phyloP scores from a whole-genome alignment of 2,113 vertebrate genomes.

The Petroica traversi region DNA sequence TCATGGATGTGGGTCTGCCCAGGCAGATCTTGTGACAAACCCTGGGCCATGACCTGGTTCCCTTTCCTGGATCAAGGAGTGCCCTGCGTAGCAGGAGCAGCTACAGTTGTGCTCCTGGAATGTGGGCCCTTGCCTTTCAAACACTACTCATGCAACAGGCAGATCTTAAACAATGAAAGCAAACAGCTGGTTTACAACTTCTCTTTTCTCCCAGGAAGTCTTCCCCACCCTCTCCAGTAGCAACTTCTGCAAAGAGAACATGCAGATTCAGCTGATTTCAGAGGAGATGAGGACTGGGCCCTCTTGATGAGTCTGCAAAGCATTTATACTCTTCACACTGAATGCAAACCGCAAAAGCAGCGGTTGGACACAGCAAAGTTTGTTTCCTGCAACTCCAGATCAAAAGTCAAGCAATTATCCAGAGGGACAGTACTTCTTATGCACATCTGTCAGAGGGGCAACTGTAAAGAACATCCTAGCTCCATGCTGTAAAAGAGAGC shows the following conservation, averaged over 20 bases:
- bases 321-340: neutral
- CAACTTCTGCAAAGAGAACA: neutral
- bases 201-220: neutral
- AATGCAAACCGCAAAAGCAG: fast-evolving
- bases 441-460: neutral
- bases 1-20: neutral
- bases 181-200: neutral
- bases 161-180: fast-evolving
- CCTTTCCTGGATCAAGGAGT: neutral
- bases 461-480: neutral
- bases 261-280: neutral
- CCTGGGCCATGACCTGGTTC: fast-evolving
- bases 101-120: neutral
- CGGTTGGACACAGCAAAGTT: fast-evolving
- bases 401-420: fast-evolving
- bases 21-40: neutral
- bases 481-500: neutral
- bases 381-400: neutral
- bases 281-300: neutral
- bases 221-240: neutral
- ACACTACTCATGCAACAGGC: neutral
- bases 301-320: neutral
- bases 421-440: neutral
- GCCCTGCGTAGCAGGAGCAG: neutral
- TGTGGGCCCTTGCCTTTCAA: neutral